A percentile compares a stretch with the other conserved stretches of the same genome.
Evolutionary conservation across 2,113 vertebrate genomes (phyloP).

Genomic region (Kobus ellipsiprymnus): DNA sequence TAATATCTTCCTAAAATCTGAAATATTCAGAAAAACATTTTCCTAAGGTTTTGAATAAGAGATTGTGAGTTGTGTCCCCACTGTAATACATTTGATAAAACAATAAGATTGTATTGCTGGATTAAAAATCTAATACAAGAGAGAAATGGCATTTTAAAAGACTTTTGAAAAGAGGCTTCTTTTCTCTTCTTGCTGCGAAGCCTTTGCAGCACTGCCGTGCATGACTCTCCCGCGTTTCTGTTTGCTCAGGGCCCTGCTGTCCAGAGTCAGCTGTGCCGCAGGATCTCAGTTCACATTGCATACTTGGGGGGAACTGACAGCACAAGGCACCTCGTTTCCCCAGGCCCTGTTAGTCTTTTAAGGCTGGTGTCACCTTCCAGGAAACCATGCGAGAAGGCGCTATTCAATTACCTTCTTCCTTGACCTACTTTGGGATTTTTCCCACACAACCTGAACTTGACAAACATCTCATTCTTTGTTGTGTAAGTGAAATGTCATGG

Average conservation of each 20-base stretch:
- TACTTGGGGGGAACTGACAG: neutral
- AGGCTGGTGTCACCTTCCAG: neutral
- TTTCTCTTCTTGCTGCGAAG: neutral
- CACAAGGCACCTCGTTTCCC: accelerated
- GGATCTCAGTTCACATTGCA: neutral
- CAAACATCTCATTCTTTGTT: neutral
- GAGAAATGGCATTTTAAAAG: neutral
- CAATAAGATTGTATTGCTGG: neutral
- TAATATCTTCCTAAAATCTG: neutral
- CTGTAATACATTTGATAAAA: neutral
- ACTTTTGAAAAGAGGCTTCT: neutral
- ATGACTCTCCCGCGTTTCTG: neutral
- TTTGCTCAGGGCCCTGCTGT: neutral
- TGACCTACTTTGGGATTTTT: neutral
- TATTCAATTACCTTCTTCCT: neutral
- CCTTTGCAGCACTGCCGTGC: neutral
- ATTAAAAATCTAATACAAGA: neutral
- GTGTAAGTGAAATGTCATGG: neutral
- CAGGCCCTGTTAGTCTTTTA: too few relatives aligned
- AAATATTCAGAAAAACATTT: neutral
- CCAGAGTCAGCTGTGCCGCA: too few relatives aligned
- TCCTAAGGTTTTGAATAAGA: neutral
- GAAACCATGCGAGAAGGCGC: neutral
- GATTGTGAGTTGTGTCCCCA: neutral
- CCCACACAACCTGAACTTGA: neutral